Conservation (phyloP, 2,888 invertebrate species). For the Oligia fasciuncula region DNA sequence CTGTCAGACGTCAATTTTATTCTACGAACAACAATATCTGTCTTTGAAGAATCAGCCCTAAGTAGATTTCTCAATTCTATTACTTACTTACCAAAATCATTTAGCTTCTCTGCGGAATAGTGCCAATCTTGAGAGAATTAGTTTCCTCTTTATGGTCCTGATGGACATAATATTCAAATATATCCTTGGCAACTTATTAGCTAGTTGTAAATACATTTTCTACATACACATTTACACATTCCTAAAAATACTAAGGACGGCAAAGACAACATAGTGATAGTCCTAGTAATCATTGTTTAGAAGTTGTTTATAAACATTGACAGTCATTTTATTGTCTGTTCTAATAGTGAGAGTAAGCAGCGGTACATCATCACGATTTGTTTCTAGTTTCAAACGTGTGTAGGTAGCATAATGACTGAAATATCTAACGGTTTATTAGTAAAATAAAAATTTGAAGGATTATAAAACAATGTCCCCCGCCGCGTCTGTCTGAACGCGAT, state of each 20-base stretch:
- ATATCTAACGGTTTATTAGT: neutral
- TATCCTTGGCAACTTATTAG: neutral
- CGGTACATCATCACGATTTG: neutral
- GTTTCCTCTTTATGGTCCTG: neutral
- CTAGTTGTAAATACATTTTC: neutral
- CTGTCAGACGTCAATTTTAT: too few species aligned
- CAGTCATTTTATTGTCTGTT: constrained; percentile 28
- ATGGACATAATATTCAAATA: neutral
- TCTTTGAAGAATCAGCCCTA: too few species aligned
- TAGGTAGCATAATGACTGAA: neutral
- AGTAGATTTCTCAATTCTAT: neutral
- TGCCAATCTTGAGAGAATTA: neutral
- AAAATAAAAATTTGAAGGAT: neutral
- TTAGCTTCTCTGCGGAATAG: neutral
- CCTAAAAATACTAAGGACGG: neutral
- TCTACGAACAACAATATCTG: too few species aligned
- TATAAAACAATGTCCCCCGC: neutral
- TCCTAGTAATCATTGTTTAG: constrained; percentile 30
- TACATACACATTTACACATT: neutral
- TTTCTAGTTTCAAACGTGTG: constrained; percentile 9
- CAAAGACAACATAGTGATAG: neutral
- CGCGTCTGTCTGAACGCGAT: neutral
- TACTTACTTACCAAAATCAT: neutral
- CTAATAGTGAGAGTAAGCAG: neutral
- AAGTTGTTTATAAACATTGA: constrained; percentile 40